A percentile compares a stretch with the other conserved stretches of the same genome.
phyloP scores from a whole-genome alignment of 2,113 vertebrate species.

The Catharus minimus region DNA sequence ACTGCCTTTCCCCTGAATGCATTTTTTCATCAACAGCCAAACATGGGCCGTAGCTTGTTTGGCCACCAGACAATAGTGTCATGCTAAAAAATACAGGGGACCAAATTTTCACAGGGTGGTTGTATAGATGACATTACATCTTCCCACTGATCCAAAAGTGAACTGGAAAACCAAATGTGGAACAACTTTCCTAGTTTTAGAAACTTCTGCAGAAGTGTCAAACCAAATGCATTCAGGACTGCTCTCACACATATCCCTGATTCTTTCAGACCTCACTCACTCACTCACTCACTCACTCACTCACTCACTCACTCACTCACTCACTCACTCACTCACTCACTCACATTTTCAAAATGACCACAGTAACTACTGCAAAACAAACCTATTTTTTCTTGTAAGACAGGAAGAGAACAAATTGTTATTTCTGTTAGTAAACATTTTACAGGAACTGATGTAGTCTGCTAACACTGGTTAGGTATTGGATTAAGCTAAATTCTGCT shows the following conservation, averaged over 20 bases:
- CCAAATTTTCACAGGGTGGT: neutral
- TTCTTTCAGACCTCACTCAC: neutral
- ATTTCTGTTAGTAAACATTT: neutral
- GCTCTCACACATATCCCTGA: neutral
- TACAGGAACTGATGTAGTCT: neutral
- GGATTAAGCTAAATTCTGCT: neutral
- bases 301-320: neutral
- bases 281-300: neutral
- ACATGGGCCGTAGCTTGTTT: accelerated
- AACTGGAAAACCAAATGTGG: neutral
- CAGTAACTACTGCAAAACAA: neutral
- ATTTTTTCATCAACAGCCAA: neutral
- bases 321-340: neutral
- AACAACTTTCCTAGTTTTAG: neutral
- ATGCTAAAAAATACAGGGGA: neutral
- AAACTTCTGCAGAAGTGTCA: neutral
- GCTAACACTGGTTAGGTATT: neutral
- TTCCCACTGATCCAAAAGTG: neutral
- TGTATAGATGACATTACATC: neutral
- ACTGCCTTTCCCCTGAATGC: neutral
- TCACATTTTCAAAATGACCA: neutral
- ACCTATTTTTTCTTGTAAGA: neutral
- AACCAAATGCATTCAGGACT: neutral
- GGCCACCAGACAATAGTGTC: neutral
- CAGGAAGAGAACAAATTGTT: neutral